phyloP scores from a whole-genome alignment of 1,140 invertebrate species.

The Papilio dardanus region DNA sequence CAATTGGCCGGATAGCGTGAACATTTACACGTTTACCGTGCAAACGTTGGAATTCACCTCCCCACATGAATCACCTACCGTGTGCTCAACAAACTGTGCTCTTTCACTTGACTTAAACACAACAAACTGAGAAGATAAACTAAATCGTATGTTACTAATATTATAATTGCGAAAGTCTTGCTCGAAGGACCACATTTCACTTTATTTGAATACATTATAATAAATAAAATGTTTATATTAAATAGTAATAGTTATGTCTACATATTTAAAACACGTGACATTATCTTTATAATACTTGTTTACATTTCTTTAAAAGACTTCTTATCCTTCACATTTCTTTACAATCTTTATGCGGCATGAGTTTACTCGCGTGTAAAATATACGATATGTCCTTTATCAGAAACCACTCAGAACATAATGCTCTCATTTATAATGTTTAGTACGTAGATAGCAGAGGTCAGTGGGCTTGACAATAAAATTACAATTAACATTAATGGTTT shows the following conservation, averaged over 20 bases:
- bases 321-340: neutral
- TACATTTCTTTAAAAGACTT: neutral
- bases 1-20: constrained; percentile 32
- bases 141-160: too few relatives aligned
- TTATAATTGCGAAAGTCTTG: too few relatives aligned
- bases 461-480: neutral
- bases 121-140: too few relatives aligned
- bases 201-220: neutral
- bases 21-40: constrained; percentile 30
- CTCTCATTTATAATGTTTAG: constrained; percentile 4
- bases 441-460: constrained; percentile 1
- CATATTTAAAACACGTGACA: too few relatives aligned
- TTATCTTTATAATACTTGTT: too few relatives aligned
- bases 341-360: neutral
- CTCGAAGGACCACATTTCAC: neutral
- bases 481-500: neutral
- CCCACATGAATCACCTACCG: constrained; percentile 33
- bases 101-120: neutral
- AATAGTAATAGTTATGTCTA: too few relatives aligned
- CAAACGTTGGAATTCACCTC: constrained; percentile 29
- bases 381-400: constrained; percentile 1
- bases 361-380: constrained; percentile 1
- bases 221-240: neutral
- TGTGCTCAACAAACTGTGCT: constrained; percentile 1
- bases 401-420: constrained; percentile 1